Conservation (phyloP, 2,113 vertebrate species). For the Natator depressus region DNA sequence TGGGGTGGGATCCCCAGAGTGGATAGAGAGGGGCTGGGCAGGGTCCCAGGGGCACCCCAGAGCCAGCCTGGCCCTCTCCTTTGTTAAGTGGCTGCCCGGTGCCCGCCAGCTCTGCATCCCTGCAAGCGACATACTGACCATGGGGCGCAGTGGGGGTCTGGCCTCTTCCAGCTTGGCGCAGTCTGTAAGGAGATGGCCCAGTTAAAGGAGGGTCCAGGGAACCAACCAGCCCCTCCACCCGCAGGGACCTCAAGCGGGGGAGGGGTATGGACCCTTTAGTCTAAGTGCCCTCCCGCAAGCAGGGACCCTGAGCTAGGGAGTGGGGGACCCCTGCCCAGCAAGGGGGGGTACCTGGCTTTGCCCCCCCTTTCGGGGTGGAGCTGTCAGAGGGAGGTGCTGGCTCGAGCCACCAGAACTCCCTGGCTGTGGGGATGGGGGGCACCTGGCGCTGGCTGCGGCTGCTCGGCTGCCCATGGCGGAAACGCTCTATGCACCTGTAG, state of each 20-base stretch:
- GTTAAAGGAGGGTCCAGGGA: neutral
- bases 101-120: neutral
- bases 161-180: neutral
- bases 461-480: slow-evolving; percentile 84
- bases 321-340: neutral
- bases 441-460: slow-evolving; percentile 82
- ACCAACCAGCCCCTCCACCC: too few relatives aligned
- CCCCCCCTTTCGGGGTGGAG: slow-evolving; percentile 54
- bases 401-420: slow-evolving; percentile 85
- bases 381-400: slow-evolving; percentile 59
- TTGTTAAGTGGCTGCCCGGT: neutral
- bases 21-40: too few relatives aligned
- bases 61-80: neutral
- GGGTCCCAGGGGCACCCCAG: neutral
- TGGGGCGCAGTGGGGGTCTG: neutral
- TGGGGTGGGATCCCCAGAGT: too few relatives aligned
- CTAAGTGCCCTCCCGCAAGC: neutral
- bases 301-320: neutral
- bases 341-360: slow-evolving; percentile 25
- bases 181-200: neutral
- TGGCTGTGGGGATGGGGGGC: slow-evolving; percentile 31
- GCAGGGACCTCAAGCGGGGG: neutral
- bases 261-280: neutral
- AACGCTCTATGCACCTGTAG: slow-evolving; percentile 86
- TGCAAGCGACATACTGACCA: neutral